Base-by-base conservation (phyloP, 2,113 vertebrate species). In the Dendrocopos noguchii region DNA sequence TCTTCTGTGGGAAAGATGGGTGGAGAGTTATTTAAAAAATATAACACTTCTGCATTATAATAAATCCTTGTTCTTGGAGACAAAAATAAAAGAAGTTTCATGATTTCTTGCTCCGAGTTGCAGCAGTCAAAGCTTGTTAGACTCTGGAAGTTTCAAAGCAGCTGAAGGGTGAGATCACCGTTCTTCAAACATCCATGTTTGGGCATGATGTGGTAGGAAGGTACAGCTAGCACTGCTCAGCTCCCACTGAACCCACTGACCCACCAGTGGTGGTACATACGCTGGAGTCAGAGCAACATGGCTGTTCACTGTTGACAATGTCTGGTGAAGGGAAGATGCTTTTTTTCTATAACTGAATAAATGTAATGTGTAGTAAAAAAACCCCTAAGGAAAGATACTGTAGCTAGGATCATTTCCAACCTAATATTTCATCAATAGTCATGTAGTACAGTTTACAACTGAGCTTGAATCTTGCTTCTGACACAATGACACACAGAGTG, bases 181-280 rank as follows among this genome's bases (percentile, higher is more conserved):
- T 27, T 88, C 82, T 72, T 60, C 77, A 31, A 64, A 50, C 6
- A 47, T 22, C 28, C 0, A 0, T 50, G 36, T 74, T 68, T 78
- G 63, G 53, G 39, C 25, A 57, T 0, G 1, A n/a, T 34, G 50
- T 47, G 39, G 19, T 34, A 52, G 36, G 28, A 74, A 85, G 31
- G 17, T 68, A 4, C 46, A 85, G 34, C 10, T 52, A 27, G 18
- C 4, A 2, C 16, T 5, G 15, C 36, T 19, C 28, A 72, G 74
- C 20, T 91, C 31, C 47, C 53, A 27, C 6, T 12, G 20, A 87
- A 15, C 15, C 36, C 68, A 27, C 7, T n/a, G 60, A 24, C 9
- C 15, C 9, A 19, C 66, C 7, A 0, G 3, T 33, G 46, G 19
- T 63, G n/a, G n/a, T 16, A 52, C 2, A 9, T 0, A 0, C 34